Conservation (phyloP, 2,797 vertebrate species). For the Labroides dimidiatus region DNA sequence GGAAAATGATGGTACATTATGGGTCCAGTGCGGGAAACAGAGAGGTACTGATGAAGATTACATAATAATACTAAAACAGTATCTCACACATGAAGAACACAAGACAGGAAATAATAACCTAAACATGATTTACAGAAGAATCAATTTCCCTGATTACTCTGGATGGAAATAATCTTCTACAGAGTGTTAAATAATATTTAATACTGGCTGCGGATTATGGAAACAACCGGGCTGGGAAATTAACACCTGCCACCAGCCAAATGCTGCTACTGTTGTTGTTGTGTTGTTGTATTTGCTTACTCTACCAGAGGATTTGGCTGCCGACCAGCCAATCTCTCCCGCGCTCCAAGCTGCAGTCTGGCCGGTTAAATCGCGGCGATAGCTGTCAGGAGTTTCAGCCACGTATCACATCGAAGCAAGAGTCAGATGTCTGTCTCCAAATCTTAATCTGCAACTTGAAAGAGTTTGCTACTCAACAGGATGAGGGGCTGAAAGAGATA, state of each 20-base stretch:
- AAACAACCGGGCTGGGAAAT: conserved; percentile 60
- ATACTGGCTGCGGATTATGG: conserved; percentile 44
- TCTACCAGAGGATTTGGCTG: conserved; percentile 55
- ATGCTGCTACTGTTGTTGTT: conserved; percentile 54
- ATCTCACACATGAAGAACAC: conserved; percentile 5
- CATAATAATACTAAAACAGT: not conserved
- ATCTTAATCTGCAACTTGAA: conserved; percentile 17
- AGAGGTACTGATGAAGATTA: not conserved
- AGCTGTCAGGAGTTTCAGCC: conserved; percentile 25
- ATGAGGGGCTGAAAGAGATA: conserved; percentile 17
- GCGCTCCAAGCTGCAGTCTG: conserved; percentile 38
- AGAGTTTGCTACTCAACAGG: not conserved
- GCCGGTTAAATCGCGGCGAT: conserved; percentile 33
- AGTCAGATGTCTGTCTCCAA: conserved; percentile 27
- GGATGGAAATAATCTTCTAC: conserved; percentile 43
- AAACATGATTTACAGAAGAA: conserved; percentile 27
- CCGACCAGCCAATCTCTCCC: conserved; percentile 42
- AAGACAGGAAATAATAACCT: conserved; percentile 16
- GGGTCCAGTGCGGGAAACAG: not conserved
- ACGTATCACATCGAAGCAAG: conserved; percentile 36
- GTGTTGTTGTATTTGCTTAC: conserved; percentile 50
- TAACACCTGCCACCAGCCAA: conserved; percentile 71
- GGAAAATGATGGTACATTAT: not conserved
- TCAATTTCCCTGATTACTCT: conserved; percentile 41
- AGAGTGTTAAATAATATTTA: conserved; percentile 56